Conservation (phyloP, 2,888 invertebrate species). For the Zhuqinia jingwanae region DNA sequence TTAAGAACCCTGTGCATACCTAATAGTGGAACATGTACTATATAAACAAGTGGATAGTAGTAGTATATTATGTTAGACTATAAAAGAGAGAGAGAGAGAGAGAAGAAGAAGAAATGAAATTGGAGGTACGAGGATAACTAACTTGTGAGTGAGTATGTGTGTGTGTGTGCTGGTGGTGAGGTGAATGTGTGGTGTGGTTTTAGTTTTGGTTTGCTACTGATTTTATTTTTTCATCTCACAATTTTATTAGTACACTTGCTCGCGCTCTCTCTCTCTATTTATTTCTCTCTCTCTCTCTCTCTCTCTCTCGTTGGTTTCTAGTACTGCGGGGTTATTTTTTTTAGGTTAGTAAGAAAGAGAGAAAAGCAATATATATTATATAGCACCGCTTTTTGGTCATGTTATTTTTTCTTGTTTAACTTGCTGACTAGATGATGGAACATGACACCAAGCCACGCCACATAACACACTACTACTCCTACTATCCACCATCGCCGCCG, state of each 20-base stretch:
- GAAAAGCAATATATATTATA: too few relatives aligned
- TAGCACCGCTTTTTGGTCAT: neutral
- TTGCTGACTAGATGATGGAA: slow-evolving; percentile 44
- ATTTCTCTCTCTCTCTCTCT: too few relatives aligned
- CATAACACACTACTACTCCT: too few relatives aligned
- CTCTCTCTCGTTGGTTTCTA: too few relatives aligned
- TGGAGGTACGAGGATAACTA: neutral
- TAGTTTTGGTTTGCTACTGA: neutral
- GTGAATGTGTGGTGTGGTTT: neutral
- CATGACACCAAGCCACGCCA: slow-evolving; percentile 29
- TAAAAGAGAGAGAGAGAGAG: too few relatives aligned
- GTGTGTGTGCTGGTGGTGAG: neutral
- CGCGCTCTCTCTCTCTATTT: neutral
- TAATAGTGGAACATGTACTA: too few relatives aligned
- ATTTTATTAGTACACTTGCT: slow-evolving; percentile 1
- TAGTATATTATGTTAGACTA: too few relatives aligned
- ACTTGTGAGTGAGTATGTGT: neutral
- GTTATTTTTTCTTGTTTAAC: slow-evolving; percentile 4
- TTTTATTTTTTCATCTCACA: neutral
- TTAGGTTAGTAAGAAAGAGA: neutral
- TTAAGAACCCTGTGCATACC: too few relatives aligned
- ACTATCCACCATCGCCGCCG: too few relatives aligned
- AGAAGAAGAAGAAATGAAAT: neutral
- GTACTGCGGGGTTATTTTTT: too few relatives aligned
- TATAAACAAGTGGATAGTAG: too few relatives aligned